Evolutionary conservation across 2,113 vertebrate genomes (phyloP).

Genomic region (Rhabdomys dilectus): DNA sequence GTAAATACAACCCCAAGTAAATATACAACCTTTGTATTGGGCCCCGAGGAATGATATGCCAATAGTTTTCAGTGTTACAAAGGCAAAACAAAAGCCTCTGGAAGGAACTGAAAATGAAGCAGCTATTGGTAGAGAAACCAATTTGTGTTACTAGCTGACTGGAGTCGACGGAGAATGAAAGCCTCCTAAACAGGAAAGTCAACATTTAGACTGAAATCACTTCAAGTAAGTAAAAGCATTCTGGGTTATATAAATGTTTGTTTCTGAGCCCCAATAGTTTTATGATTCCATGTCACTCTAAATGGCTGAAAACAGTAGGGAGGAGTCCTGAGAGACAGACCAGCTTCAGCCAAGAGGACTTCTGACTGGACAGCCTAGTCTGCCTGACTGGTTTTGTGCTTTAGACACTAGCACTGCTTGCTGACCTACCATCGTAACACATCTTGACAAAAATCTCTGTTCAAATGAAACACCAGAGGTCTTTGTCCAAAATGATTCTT

Average conservation of each 20-base stretch:
- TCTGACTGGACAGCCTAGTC: slow-evolving; percentile 54
- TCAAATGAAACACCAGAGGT: slow-evolving; percentile 66
- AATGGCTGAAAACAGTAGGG: slow-evolving; percentile 71
- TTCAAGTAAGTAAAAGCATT: slow-evolving; percentile 78
- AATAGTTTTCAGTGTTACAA: slow-evolving; percentile 79
- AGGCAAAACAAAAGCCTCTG: slow-evolving; percentile 74
- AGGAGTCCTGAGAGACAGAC: slow-evolving; percentile 71
- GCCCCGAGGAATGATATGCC: slow-evolving; percentile 82
- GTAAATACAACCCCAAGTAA: slow-evolving; percentile 86
- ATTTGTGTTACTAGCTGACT: slow-evolving; percentile 71
- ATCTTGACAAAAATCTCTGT: slow-evolving; percentile 78
- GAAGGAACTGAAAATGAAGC: slow-evolving; percentile 74
- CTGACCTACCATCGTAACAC: slow-evolving; percentile 63
- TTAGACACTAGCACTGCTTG: slow-evolving; percentile 76
- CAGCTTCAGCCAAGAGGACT: slow-evolving; percentile 70
- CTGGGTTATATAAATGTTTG: slow-evolving; percentile 71
- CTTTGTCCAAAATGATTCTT: slow-evolving; percentile 71
- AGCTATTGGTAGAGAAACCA: slow-evolving; percentile 55
- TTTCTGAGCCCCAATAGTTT: slow-evolving; percentile 87
- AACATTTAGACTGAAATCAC: slow-evolving; percentile 82
- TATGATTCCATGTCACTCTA: slow-evolving; percentile 78
- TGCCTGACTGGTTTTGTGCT: slow-evolving; percentile 80
- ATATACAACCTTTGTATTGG: slow-evolving; percentile 85
- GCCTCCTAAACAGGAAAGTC: slow-evolving; percentile 56
- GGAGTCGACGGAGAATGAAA: slow-evolving; percentile 75